Percentiles rank a stretch among this genome's conserved stretches.
phyloP scores from a whole-genome alignment of 2,797 vertebrate species.

The Notamacropus eugenii region DNA sequence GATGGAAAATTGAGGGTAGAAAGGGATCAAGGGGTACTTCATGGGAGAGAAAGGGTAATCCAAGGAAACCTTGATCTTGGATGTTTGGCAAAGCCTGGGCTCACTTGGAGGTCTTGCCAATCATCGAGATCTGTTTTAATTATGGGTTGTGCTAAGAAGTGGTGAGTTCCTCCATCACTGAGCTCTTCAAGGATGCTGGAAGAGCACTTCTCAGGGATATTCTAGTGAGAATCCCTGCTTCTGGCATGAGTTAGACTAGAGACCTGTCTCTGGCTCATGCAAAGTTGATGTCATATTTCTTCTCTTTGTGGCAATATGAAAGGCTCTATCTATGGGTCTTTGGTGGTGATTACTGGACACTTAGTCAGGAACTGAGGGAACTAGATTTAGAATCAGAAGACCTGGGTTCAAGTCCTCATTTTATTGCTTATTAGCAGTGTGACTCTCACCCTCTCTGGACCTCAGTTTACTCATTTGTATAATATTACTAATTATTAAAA shows the following conservation, averaged over 20 bases:
- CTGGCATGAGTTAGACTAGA: not conserved
- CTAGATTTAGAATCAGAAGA: not conserved
- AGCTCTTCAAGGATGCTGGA: not conserved
- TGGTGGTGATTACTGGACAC: not conserved
- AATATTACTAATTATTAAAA: not conserved
- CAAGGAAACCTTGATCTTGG: not conserved
- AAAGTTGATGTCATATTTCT: not conserved
- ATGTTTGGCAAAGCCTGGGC: not conserved
- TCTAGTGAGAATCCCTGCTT: not conserved
- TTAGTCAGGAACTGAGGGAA: not conserved
- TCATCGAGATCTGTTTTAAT: not conserved
- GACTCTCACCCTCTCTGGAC: not conserved
- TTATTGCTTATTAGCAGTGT: not conserved
- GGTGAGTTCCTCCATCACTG: not conserved
- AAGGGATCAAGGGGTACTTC: not conserved
- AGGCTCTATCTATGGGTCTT: not conserved
- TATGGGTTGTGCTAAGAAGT: not conserved
- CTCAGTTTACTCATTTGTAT: not conserved
- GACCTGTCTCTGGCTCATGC: not conserved
- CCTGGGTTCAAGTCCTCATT: not conserved
- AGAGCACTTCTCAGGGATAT: not conserved
- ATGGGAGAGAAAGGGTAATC: not conserved
- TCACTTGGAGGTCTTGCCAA: not conserved
- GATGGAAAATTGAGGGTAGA: not conserved
- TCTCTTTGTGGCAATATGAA: not conserved